These are phyloP conservation scores for Columba guinea DNA, from an alignment of 2,797 vertebrate species.

Conservation along the genomic window DNA sequence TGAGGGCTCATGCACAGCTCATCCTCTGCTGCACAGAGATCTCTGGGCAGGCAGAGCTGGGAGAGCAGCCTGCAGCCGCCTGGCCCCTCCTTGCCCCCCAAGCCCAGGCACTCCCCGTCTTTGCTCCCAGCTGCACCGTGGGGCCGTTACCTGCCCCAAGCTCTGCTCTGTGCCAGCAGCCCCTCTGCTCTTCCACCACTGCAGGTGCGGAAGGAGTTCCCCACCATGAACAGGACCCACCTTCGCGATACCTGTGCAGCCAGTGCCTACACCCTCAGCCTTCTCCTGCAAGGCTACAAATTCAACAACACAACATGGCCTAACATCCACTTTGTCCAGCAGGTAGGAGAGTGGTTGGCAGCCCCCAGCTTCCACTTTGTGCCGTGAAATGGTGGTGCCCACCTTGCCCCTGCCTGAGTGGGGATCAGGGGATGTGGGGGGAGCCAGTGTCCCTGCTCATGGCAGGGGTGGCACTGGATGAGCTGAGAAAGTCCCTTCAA, in stretches of 20 bases:
- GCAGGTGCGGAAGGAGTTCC: slow-evolving; percentile 68
- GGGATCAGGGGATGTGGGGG: accelerated
- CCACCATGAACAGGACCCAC: neutral
- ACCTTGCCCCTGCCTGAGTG: neutral
- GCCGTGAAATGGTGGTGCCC: neutral
- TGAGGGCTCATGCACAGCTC: neutral
- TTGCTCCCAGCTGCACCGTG: neutral
- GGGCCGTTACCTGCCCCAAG: neutral
- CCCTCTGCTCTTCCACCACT: neutral
- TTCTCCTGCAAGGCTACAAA: slow-evolving; percentile 78
- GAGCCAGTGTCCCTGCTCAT: neutral
- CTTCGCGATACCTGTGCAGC: slow-evolving; percentile 74
- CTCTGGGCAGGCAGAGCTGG: neutral
- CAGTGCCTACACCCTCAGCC: slow-evolving; percentile 73
- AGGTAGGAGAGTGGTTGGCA: slow-evolving; percentile 52
- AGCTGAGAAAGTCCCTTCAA: too few species aligned
- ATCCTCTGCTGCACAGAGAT: neutral
- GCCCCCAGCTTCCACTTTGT: neutral
- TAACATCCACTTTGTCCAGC: slow-evolving; percentile 72
- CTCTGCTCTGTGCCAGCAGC: neutral
- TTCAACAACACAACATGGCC: slow-evolving; percentile 74
- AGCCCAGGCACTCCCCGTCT: too few species aligned
- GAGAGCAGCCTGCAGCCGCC: neutral
- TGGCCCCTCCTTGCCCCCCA: accelerated
- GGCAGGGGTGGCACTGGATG: too few species aligned